Conservation (phyloP, 2,113 vertebrate species). For the Vidua chalybeata region DNA sequence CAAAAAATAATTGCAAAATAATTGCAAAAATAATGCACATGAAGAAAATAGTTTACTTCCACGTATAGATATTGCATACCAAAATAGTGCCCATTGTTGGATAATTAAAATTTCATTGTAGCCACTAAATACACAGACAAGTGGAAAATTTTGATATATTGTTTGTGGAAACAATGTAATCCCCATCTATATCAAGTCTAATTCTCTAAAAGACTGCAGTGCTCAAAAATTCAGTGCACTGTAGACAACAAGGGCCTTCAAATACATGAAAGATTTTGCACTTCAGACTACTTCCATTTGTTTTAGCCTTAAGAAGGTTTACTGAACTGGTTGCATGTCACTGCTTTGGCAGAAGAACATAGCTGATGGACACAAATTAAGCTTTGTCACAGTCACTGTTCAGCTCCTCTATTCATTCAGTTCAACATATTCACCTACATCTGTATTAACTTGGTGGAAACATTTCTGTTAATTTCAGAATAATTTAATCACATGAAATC, state of each 20-base stretch:
- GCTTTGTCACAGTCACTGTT: neutral
- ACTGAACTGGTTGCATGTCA: too few relatives aligned
- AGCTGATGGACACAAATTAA: neutral
- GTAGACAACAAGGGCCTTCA: neutral
- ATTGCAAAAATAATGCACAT: neutral
- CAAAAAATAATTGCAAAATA: too few relatives aligned
- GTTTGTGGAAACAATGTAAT: neutral
- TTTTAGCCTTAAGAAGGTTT: neutral
- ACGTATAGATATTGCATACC: neutral
- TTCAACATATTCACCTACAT: neutral
- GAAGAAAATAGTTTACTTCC: slow-evolving; percentile 6
- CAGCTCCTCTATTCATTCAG: neutral
- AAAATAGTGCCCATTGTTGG: neutral
- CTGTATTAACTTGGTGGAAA: neutral
- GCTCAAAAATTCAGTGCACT: neutral
- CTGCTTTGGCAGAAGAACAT: neutral
- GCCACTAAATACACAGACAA: neutral
- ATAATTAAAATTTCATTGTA: neutral
- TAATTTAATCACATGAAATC: neutral
- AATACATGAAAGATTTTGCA: neutral
- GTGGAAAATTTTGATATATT: neutral
- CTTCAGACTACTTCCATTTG: neutral
- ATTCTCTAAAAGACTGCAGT: neutral
- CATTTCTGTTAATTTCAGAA: neutral
- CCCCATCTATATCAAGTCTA: neutral